phyloP scores from a whole-genome alignment of 2,113 vertebrate genomes.

The Oxyruncus cristatus region DNA sequence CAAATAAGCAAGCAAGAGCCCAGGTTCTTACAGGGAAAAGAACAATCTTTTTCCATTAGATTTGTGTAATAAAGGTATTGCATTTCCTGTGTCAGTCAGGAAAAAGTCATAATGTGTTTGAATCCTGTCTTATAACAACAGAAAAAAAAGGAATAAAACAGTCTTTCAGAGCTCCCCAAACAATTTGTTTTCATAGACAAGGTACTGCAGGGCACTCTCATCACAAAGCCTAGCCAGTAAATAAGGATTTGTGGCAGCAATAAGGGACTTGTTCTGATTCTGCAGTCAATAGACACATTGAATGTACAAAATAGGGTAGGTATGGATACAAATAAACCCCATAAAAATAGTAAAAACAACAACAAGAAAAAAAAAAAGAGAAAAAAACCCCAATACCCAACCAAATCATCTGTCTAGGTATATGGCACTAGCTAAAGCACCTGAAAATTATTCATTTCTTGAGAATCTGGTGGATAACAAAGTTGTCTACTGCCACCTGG shows the following conservation, averaged over 20 bases:
- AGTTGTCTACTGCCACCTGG: neutral
- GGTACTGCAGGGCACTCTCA: neutral
- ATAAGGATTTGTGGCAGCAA: neutral
- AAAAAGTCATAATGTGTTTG: neutral
- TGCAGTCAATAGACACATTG: neutral
- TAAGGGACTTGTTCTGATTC: neutral
- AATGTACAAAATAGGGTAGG: neutral
- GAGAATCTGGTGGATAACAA: neutral
- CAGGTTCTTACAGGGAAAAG: neutral
- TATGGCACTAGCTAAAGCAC: neutral
- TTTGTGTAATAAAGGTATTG: neutral
- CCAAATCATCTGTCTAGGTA: neutral
- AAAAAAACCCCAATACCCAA: neutral
- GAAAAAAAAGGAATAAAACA: neutral
- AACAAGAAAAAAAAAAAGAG: neutral
- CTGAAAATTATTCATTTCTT: neutral
- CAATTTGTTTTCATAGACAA: constrained; percentile 1
- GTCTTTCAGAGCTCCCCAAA: neutral
- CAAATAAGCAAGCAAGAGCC: neutral
- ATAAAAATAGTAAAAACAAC: neutral
- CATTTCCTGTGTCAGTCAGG: neutral
- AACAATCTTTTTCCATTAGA: neutral
- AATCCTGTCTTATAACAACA: neutral
- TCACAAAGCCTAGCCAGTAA: neutral
- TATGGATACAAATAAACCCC: neutral